These are phyloP conservation scores for Fissipunctia ypsillon DNA, from an alignment of 2,888 invertebrate species.

Conservation along the genomic window DNA sequence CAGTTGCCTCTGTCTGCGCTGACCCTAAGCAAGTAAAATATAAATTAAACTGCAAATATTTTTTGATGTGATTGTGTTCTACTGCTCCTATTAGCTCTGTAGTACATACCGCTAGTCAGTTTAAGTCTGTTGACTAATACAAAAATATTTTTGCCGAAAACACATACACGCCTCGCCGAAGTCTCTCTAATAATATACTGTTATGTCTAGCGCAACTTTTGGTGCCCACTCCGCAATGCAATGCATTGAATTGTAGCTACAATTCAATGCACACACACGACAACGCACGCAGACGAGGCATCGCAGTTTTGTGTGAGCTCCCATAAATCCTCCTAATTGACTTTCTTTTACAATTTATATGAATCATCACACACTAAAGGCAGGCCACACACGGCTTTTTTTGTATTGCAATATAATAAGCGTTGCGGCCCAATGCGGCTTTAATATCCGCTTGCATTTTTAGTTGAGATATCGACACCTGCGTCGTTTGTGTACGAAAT, in stretches of 20 bases:
- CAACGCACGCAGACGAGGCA: too few species aligned
- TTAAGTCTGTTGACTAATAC: conserved; percentile 2
- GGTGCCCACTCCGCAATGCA: not conserved
- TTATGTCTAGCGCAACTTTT: conserved; percentile 32
- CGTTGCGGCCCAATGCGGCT: not conserved
- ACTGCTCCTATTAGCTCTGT: conserved; percentile 6
- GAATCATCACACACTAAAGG: conserved; percentile 3
- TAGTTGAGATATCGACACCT: conserved; percentile 19
- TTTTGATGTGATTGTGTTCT: conserved; percentile 41
- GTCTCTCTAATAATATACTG: conserved; percentile 11
- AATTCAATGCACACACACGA: too few species aligned
- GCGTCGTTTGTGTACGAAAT: conserved; percentile 10
- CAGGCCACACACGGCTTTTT: not conserved
- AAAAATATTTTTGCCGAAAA: not conserved
- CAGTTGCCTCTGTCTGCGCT: not conserved
- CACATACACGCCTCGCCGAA: not conserved
- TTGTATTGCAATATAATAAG: conserved; percentile 10
- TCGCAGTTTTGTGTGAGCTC: too few species aligned
- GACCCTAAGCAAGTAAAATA: not conserved
- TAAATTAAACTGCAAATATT: conserved; percentile 25
- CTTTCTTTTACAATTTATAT: not conserved
- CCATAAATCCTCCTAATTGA: not conserved
- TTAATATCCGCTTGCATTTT: conserved; percentile 21
- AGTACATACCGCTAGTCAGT: conserved; percentile 2
- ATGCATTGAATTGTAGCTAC: too few species aligned